Conservation (phyloP, 2,797 vertebrate genomes). For the Lycodopsis pacificus region DNA sequence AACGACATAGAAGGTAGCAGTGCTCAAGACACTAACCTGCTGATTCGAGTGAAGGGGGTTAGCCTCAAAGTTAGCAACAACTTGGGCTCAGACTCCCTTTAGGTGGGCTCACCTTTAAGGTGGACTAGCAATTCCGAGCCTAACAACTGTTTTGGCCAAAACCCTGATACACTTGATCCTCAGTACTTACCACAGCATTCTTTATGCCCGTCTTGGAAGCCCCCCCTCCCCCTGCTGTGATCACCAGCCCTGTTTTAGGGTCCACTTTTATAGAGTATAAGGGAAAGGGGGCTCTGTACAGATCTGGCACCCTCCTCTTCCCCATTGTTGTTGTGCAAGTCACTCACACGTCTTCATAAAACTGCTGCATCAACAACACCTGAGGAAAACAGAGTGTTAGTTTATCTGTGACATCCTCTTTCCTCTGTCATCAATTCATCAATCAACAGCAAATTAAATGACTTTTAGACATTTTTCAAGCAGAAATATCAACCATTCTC, state of each 20-base stretch:
- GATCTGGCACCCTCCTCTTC: constrained; percentile 86
- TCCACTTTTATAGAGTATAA: constrained; percentile 91
- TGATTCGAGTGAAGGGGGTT: not conserved
- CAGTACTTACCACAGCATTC: constrained; percentile 91
- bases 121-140: not conserved
- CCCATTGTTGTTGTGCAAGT: constrained; percentile 82
- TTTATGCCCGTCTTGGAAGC: constrained; percentile 95
- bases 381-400: constrained; percentile 22
- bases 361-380: constrained; percentile 25
- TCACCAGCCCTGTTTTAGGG: constrained; percentile 84
- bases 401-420: not conserved
- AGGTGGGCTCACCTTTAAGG: not conserved
- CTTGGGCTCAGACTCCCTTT: not conserved
- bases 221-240: constrained; percentile 93
- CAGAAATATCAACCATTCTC: no score
- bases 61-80: not conserved
- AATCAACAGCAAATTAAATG: not conserved
- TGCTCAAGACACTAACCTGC: not conserved
- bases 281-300: constrained; percentile 95
- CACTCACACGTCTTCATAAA: constrained; percentile 49
- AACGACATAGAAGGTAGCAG: no score
- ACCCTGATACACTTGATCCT: not conserved
- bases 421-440: not conserved
- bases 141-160: not conserved
- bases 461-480: no score